Base-by-base conservation (phyloP, 2,113 vertebrate species). In the Takifugu flavidus region DNA sequence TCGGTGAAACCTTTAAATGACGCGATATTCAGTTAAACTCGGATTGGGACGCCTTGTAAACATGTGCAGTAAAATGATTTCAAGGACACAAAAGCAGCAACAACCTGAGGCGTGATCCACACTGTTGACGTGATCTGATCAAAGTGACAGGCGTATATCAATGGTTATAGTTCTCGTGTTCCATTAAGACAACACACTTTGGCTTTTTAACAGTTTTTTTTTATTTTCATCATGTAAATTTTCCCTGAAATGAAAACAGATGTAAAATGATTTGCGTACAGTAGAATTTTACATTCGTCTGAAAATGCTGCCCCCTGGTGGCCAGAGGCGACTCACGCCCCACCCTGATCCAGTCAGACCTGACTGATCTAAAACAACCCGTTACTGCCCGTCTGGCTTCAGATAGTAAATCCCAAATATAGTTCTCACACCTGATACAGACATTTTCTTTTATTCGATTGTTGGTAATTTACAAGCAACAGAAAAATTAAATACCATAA, bases 381-480 rank as follows among this genome's bases (percentile, higher is more conserved):
- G 26, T 70, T 55, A 46, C 59, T 63, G 50, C 52, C 65, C 70
- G 14, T 14, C 44, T 2, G 4, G 29, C 43, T 49, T 60, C 13
- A 47, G n/a, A 6, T 10, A 29, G 56, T 51, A 55, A 70, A 57
- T 72, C 62, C 44, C 62, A 66, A 76, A 71, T 13, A 76, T 77
- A 51, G 29, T 62, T 74, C 28, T 53, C 55, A 79, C 74, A 75
- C 53, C 63, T 34, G 67, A 61, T 77, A 86, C 75, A 75, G 82
- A 87, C 56, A 74, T 50, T 65, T 65, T 82, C 82, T 83, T 91
- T 91, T 91, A 92, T 89, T 89, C 89, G 57, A 83, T 88, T 83
- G 86, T 88, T 71, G 80, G 82, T 89, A 91, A 88, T 86, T 87
- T 89, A 91, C 89, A 90, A 85, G 83, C 82, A 88, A 88, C 75